Base-by-base conservation (phyloP, 2,888 invertebrate genomes). In the Drosophila neutralis region DNA sequence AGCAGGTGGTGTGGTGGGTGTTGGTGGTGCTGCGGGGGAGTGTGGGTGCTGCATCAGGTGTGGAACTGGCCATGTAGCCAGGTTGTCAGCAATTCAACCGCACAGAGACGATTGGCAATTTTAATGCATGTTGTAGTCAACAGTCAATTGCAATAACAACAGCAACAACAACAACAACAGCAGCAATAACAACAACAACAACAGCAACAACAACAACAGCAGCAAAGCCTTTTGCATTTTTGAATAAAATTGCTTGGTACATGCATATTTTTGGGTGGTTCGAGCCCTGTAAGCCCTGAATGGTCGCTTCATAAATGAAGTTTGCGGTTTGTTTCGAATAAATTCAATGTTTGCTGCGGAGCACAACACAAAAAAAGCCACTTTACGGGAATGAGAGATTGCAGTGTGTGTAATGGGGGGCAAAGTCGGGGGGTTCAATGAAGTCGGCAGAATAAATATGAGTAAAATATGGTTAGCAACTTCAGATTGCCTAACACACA, bases 41-140 rank as follows among this genome's bases (percentile, higher is more conserved):
- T 24, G 49, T 21, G 42, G 18, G 31, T 35, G 66, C 13, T 71
- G 45, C 67, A 70, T 72, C 76, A 80, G 66, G 70, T 75, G 65
- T 74, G 63, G 54, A 66, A 60, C 69, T 66, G 72, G 75, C 45
- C 73, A 49, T 74, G 82, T 71, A 76, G 68, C n/a, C 63, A 69
- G 64, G 80, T 75, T 82, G 76, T 84, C 82, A 78, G 80, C 85
- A 73, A 87, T 82, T 84, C 85, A 78, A 86, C 89, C 84, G 83
- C 89, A 89, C 75, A 73, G 68, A 80, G 78, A 73, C 89, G 76
- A 89, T 89, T 86, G 85, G 64, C 89, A 82, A 86, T 87, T 86
- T 84, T 65, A 76, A 86, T 86, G 78, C 81, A 86, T 66, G 78
- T 68, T 68, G 61, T 36, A 76, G 80, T 63, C 78, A 56, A 67